phyloP scores from a whole-genome alignment of 2,113 vertebrate genomes.

The Peromyscus californicus region DNA sequence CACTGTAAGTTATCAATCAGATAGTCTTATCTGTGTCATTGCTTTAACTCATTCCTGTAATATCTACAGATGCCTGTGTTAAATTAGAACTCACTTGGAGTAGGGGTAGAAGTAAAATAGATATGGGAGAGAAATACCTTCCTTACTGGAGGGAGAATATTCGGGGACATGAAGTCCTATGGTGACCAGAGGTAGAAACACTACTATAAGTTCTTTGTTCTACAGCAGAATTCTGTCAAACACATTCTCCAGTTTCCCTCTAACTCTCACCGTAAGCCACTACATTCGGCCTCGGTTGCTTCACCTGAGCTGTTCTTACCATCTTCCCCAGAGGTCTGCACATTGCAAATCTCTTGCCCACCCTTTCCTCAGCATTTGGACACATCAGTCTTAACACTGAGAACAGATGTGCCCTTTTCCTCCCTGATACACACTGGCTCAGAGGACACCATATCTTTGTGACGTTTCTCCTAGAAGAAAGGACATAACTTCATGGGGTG shows the following conservation, averaged over 20 bases:
- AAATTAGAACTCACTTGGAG: background rate
- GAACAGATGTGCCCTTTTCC: background rate
- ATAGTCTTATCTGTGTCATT: background rate
- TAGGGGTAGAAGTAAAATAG: background rate
- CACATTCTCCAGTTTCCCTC: background rate
- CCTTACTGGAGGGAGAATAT: background rate
- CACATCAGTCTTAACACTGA: background rate
- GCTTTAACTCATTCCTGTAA: background rate
- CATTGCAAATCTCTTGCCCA: background rate
- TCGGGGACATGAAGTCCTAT: background rate
- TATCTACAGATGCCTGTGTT: background rate
- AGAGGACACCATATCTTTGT: background rate
- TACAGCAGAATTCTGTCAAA: background rate
- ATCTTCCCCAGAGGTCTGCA: background rate
- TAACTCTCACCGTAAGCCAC: background rate
- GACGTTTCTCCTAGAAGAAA: background rate
- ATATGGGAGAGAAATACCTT: background rate
- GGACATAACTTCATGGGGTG: background rate
- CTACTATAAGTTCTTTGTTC: background rate
- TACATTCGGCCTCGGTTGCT: background rate
- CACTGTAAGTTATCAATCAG: constrained; percentile 25
- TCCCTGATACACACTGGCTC: background rate
- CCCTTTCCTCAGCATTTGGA: background rate
- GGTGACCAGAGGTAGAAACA: background rate
- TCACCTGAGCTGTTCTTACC: background rate